Evolutionary conservation across 2,113 vertebrate species (phyloP).

Genomic region (Actenoides hombroni): DNA sequence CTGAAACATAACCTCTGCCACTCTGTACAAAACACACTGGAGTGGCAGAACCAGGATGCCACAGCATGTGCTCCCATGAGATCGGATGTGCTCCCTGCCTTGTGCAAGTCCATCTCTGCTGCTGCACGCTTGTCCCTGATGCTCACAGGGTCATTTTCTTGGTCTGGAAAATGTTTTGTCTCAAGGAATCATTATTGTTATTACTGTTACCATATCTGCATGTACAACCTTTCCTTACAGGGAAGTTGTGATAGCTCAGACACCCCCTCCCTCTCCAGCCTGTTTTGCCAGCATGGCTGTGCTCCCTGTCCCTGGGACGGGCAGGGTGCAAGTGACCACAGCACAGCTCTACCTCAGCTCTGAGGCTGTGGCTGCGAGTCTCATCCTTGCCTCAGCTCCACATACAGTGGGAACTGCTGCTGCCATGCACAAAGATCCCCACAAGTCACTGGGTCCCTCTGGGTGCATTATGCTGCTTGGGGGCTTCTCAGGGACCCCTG

Average conservation of each 20-base stretch:
- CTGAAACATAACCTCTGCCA: background rate
- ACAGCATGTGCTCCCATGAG: accelerated
- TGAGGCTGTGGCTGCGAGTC: background rate
- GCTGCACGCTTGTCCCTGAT: background rate
- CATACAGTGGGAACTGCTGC: background rate
- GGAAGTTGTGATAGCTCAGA: background rate
- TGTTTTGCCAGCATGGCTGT: accelerated
- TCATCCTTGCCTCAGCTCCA: background rate
- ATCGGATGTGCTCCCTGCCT: background rate
- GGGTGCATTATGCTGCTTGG: background rate
- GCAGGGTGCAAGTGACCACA: accelerated
- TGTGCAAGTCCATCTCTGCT: background rate
- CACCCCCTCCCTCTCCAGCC: background rate
- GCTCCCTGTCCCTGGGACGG: background rate
- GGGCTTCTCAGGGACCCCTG: background rate
- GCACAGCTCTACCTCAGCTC: background rate
- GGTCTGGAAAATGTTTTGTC: background rate
- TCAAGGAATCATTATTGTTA: accelerated
- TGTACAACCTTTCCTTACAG: background rate
- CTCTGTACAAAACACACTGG: accelerated
- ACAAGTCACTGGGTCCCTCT: background rate
- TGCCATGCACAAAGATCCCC: background rate
- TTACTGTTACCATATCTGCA: background rate
- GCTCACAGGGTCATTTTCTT: background rate
- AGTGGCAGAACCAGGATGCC: background rate